Evolutionary conservation across 1,140 invertebrate genomes (phyloP), one percentile per base, ranked within the genome.

Genomic region (Trissolcus basalis): DNA sequence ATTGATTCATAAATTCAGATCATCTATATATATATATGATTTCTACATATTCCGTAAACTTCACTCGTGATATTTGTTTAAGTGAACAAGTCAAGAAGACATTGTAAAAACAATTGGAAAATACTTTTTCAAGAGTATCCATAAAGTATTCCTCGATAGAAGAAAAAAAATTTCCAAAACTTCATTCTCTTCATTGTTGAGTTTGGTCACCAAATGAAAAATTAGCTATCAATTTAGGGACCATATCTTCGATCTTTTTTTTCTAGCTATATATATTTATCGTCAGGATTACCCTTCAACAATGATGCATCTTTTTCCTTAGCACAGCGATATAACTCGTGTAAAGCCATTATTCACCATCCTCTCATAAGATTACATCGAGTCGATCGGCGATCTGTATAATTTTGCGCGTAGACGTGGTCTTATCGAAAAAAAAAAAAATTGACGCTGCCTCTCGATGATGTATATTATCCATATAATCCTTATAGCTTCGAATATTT

Each of bases 271-370:
- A 39, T 27, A 65, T 70, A 76, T 76, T 76, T 76, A 76, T 76
- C 65, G 65, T 65, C 50, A 36, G 60, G 60, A 76, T 61, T 76
- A 76, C 48, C 65, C 15, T 55, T 76, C 73, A 76, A 70, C 65
- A 70, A 70, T 76, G 55, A 70, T 76, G 60, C 67, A 76, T 76
- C 49, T 70, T 48, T 36, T 65, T 60, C 49, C 60, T 76, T 67
- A 76, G 39, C 60, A 14, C 43, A 55, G 50, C 48, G 60, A 70
- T 65, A 77, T 77, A 71, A 77, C 67, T 77, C 67, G 47, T 70
- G 67, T 70, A 76, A 70, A 70, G 61, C 73, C 61, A 76, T 76
- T 76, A 76, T 70, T 76, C 73, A 70, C 67, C 70, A 64, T 51
- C 44, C 49, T 56, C 44, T 67, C 56, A 61, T 59, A 56, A 67